Conservation (phyloP, 92 coral and sea anemone species). For the Paramuricea clavata region DNA sequence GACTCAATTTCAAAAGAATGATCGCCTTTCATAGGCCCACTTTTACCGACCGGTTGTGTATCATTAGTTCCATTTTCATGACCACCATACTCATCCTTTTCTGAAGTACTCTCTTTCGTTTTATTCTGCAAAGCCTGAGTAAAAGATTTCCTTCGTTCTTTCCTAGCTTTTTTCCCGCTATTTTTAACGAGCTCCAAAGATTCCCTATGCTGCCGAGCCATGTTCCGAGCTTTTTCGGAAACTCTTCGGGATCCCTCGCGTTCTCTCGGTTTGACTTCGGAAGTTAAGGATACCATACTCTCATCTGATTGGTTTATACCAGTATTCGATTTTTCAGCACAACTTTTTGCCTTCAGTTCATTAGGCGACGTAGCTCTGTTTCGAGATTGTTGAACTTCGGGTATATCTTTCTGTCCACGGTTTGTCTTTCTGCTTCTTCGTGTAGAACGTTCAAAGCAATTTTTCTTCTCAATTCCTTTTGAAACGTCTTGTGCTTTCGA, state of each 20-base stretch:
- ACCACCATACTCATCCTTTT: background rate
- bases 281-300: background rate
- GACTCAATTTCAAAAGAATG: background rate
- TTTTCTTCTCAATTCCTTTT: conserved; percentile 4
- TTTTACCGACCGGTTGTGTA: background rate
- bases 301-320: background rate
- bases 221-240: conserved; percentile 4
- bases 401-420: background rate
- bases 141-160: background rate
- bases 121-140: background rate
- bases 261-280: conserved; percentile 7
- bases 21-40: background rate
- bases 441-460: background rate
- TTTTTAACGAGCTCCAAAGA: conserved; percentile 17
- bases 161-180: background rate
- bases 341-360: background rate
- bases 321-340: background rate
- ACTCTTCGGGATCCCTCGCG: background rate
- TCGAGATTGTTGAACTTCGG: background rate
- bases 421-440: background rate
- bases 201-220: conserved; percentile 1
- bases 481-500: background rate
- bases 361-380: background rate
- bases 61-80: background rate
- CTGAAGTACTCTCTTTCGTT: background rate